These are phyloP conservation scores for Geopemphigus sp. DNA, from an alignment of 1,140 invertebrate species.

Conservation along the genomic window DNA sequence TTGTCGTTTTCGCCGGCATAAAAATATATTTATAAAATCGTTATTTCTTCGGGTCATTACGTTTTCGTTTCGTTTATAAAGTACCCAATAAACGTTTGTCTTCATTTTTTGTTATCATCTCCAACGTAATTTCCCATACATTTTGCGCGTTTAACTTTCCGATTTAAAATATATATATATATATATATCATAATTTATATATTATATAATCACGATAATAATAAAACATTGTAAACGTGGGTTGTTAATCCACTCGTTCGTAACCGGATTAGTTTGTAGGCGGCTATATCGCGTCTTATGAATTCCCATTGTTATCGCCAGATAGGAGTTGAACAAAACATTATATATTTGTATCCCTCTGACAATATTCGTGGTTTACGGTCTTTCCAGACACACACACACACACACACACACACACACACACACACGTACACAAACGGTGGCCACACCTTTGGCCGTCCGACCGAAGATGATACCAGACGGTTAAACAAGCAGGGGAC, in stretches of 20 bases:
- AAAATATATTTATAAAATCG: too few relatives aligned
- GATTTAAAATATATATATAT: not conserved
- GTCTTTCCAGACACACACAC: too few relatives aligned
- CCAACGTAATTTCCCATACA: too few relatives aligned
- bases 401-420: too few relatives aligned
- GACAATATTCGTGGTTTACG: constrained; percentile 20
- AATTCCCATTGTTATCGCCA: constrained; percentile 25
- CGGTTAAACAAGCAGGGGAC: not conserved
- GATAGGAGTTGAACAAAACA: not conserved
- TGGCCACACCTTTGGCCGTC: not conserved
- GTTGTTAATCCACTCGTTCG: not conserved
- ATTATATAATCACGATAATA: too few relatives aligned
- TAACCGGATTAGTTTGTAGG: constrained; percentile 37
- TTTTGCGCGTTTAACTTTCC: not conserved
- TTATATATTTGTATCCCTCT: constrained; percentile 12
- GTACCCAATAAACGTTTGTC: too few relatives aligned
- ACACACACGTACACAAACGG: too few relatives aligned
- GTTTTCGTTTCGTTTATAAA: too few relatives aligned
- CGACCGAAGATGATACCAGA: not conserved
- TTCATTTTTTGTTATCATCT: too few relatives aligned
- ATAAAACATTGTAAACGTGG: not conserved
- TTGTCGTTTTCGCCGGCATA: too few relatives aligned
- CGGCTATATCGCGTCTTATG: not conserved
- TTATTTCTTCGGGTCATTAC: too few relatives aligned
- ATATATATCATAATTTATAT: not conserved